Percentiles rank a stretch among this genome's conserved stretches.
phyloP scores from a whole-genome alignment of 1,140 invertebrate genomes.

The Temnothorax longispinosus region DNA sequence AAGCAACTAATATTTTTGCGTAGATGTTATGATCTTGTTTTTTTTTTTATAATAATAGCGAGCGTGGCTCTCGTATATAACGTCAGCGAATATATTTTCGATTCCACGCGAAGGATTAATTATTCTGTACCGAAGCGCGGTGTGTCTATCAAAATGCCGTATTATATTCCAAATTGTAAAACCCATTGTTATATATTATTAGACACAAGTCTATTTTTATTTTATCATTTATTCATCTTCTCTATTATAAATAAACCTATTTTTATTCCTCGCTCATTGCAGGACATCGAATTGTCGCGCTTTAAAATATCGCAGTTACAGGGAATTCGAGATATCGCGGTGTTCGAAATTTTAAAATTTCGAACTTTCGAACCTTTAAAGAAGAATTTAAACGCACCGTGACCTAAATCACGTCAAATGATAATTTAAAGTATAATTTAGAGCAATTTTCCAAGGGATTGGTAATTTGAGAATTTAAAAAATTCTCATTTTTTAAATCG shows the following conservation, averaged over 20 bases:
- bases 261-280: neutral
- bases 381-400: neutral
- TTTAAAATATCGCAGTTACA: neutral
- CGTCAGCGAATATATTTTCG: neutral
- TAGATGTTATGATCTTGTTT: neutral
- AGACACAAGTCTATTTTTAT: neutral
- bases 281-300: neutral
- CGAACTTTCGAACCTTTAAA: neutral
- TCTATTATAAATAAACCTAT: neutral
- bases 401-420: neutral
- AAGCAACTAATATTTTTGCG: neutral
- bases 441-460: neutral
- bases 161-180: constrained; percentile 31
- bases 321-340: neutral
- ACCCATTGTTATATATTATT: too few species aligned
- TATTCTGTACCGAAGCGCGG: neutral
- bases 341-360: neutral
- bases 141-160: neutral
- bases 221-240: too few species aligned
- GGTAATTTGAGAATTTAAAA: neutral
- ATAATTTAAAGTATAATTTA: neutral
- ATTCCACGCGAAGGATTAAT: neutral
- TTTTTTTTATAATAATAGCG: neutral
- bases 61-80: neutral
- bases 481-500: neutral